Percentiles rank a stretch among this genome's conserved stretches.
phyloP scores from a whole-genome alignment of 2,888 invertebrate species.

The Scaptomyza caliginosa region DNA sequence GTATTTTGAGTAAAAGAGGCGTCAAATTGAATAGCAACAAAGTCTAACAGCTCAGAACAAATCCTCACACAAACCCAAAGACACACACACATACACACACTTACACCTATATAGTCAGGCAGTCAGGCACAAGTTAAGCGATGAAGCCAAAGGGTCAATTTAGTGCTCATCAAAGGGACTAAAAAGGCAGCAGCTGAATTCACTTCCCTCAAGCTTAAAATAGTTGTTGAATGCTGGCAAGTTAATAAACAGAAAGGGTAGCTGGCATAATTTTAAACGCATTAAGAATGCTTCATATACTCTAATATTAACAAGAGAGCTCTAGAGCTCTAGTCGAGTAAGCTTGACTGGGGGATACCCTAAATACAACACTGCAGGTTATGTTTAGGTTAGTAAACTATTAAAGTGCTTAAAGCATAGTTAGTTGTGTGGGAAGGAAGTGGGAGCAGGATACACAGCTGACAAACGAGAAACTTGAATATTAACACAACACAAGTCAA shows the following conservation, averaged over 20 bases:
- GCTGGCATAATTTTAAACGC: conserved; percentile 63
- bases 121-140: conserved; percentile 12
- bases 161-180: conserved; percentile 50
- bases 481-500: conserved; percentile 57
- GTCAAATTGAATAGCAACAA: conserved; percentile 53
- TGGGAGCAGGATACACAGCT: conserved; percentile 8
- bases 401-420: conserved; percentile 12
- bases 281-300: conserved; percentile 61
- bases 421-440: not conserved
- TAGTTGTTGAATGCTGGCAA: conserved; percentile 36
- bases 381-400: conserved; percentile 1
- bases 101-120: not conserved
- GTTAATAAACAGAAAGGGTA: conserved; percentile 46
- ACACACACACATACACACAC: conserved; percentile 9
- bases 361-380: not conserved
- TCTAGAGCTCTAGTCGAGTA: too few relatives aligned
- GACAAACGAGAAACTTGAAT: conserved; percentile 28
- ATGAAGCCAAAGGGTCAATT: conserved; percentile 67
- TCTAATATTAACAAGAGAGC: conserved; percentile 34
- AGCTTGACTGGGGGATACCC: too few relatives aligned
- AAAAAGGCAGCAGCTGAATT: conserved; percentile 19
- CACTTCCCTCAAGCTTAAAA: conserved; percentile 17
- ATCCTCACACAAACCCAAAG: conserved; percentile 48
- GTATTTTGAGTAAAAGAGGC: conserved; percentile 22
- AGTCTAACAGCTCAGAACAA: conserved; percentile 53